Percentiles rank a stretch among this genome's conserved stretches.
Conservation (phyloP, 2,888 invertebrate species). For the Seira sanloemensis region DNA sequence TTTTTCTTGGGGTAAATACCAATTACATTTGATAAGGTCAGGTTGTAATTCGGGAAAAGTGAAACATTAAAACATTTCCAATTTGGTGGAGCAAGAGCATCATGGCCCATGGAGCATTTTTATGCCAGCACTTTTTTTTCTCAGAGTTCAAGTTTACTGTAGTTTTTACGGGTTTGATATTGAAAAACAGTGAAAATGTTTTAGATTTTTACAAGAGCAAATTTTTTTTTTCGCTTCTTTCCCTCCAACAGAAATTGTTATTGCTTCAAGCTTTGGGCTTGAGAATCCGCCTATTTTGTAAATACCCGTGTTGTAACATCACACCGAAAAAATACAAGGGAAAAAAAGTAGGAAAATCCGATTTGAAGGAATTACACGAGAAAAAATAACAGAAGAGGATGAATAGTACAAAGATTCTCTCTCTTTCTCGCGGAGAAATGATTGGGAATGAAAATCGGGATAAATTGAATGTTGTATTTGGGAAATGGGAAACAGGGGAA, state of each 20-base stretch:
- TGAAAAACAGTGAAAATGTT: neutral
- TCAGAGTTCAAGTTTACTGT: conserved; percentile 12
- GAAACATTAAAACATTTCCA: no score
- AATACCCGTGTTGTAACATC: neutral
- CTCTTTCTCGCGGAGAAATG: conserved; percentile 33
- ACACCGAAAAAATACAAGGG: neutral
- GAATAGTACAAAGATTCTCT: conserved; percentile 27
- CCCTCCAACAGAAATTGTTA: conserved; percentile 29
- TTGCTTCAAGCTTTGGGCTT: conserved; percentile 18
- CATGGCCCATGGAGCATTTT: no score
- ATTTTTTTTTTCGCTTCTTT: no score
- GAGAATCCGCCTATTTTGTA: conserved; percentile 2
- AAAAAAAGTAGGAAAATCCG: conserved; percentile 50
- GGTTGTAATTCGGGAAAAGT: conserved; percentile 22
- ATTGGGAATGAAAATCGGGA: conserved; percentile 56
- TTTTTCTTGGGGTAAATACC: conserved; percentile 35
- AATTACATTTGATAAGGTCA: conserved; percentile 58
- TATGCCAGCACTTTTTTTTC: neutral
- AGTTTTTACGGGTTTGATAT: conserved; percentile 1
- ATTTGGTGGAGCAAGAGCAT: no score
- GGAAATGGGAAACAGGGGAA: neutral
- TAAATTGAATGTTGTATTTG: conserved; percentile 53
- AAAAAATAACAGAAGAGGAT: conserved; percentile 45
- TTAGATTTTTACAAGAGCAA: conserved; percentile 20
- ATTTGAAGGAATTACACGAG: conserved; percentile 60